Percentiles rank a stretch among this genome's conserved stretches.
Conservation (phyloP, 2,888 invertebrate species). For the Tromatobia lineatoria region DNA sequence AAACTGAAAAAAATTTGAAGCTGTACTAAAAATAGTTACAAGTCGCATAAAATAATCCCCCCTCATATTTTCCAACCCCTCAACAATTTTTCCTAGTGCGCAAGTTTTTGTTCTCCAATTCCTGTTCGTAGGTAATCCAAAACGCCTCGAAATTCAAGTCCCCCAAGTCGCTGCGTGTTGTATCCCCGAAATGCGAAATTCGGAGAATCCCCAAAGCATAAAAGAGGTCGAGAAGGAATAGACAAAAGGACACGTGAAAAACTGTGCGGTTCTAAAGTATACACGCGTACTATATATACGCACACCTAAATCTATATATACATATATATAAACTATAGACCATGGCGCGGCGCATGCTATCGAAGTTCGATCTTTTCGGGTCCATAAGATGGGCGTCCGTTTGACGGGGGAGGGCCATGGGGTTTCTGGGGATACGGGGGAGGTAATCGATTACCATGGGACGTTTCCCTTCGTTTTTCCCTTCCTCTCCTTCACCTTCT, state of each 20-base stretch:
- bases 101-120: neutral
- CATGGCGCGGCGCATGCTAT: slow-evolving; percentile 48
- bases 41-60: no score
- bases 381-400: slow-evolving; percentile 63
- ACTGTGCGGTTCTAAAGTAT: slow-evolving; percentile 19
- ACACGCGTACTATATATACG: neutral
- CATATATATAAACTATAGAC: slow-evolving; percentile 22
- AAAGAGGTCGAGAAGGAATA: slow-evolving; percentile 11
- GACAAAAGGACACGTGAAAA: slow-evolving; percentile 49
- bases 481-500: slow-evolving; percentile 34
- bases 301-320: neutral
- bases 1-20: no score
- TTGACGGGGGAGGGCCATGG: slow-evolving; percentile 65
- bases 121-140: neutral
- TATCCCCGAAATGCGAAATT: slow-evolving; percentile 24
- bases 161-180: neutral
- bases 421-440: slow-evolving; percentile 62
- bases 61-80: no score
- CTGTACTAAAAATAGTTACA: no score
- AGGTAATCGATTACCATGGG: slow-evolving; percentile 72
- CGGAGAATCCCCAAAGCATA: slow-evolving; percentile 35
- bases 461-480: slow-evolving; percentile 71
- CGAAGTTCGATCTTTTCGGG: slow-evolving; percentile 64
- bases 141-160: slow-evolving; percentile 7
- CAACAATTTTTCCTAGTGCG: neutral